Evolutionary conservation across 2,888 invertebrate genomes (phyloP).

Genomic region (Eretmocerus hayati): DNA sequence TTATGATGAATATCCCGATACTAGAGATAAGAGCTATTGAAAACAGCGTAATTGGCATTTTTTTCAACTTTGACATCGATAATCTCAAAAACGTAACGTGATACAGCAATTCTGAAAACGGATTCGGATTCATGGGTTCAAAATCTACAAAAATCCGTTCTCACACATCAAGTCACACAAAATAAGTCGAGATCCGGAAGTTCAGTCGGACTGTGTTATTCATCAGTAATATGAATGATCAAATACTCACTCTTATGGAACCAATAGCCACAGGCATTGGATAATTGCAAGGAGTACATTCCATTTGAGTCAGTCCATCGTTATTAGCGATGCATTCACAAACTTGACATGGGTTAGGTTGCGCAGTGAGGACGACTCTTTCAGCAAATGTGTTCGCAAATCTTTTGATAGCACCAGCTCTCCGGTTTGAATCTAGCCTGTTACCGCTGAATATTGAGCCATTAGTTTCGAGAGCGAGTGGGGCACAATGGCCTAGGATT

Average conservation of each 20-base stretch:
- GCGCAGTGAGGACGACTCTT: constrained; percentile 58
- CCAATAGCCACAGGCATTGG: constrained; percentile 48
- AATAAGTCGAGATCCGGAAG: too few relatives aligned
- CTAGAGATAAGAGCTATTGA: too few relatives aligned
- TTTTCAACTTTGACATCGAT: too few relatives aligned
- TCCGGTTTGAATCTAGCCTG: constrained; percentile 49
- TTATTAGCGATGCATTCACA: constrained; percentile 66
- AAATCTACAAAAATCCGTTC: too few relatives aligned
- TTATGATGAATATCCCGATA: too few relatives aligned
- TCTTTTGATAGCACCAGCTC: constrained; percentile 54
- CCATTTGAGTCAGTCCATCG: constrained; percentile 59
- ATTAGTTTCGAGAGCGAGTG: constrained; percentile 77
- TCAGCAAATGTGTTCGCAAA: constrained; percentile 62
- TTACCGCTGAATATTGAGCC: constrained; percentile 64
- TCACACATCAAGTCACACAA: too few relatives aligned
- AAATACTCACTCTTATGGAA: constrained; percentile 49
- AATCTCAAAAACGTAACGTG: too few relatives aligned
- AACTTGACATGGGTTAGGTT: constrained; percentile 55
- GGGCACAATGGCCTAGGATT: constrained; percentile 69
- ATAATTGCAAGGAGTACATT: constrained; percentile 58
- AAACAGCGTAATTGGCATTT: too few relatives aligned
- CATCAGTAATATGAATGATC: too few relatives aligned
- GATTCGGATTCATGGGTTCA: too few relatives aligned
- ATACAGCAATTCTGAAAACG: too few relatives aligned
- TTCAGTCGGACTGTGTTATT: too few relatives aligned